phyloP scores from a whole-genome alignment of 2,797 vertebrate species.

The Hylomyscus alleni region DNA sequence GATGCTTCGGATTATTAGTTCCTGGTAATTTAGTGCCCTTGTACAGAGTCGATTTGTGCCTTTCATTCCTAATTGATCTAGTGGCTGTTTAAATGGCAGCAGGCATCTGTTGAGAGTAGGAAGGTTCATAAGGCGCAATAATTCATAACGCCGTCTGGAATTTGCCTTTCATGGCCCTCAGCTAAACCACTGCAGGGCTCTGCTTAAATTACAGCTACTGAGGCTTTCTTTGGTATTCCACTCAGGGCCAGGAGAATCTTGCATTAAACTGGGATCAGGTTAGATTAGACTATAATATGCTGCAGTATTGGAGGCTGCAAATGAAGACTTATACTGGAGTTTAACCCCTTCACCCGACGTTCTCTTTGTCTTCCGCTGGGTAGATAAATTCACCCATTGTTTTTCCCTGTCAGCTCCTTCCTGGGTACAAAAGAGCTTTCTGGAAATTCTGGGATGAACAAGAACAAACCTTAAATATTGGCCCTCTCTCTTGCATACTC shows the following conservation, averaged over 20 bases:
- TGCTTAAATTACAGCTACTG: conserved; percentile 90
- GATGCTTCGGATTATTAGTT: conserved; percentile 89
- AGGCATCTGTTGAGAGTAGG: conserved; percentile 87
- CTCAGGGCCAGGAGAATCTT: conserved; percentile 92
- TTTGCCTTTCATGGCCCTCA: conserved; percentile 91
- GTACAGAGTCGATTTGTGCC: conserved; percentile 87
- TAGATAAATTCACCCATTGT: conserved; percentile 60
- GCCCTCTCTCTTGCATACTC: conserved; percentile 37
- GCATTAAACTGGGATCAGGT: conserved; percentile 99
- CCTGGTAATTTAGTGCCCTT: conserved; percentile 89
- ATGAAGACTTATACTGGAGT: conserved; percentile 92
- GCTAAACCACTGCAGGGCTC: conserved; percentile 91
- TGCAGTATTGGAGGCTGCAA: conserved; percentile 96
- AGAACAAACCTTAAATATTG: conserved; percentile 19
- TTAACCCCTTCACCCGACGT: conserved; percentile 89
- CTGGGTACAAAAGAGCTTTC: conserved; percentile 55
- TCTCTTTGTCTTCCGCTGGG: conserved; percentile 77
- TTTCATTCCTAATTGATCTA: conserved; percentile 89
- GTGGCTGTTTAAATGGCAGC: conserved; percentile 88
- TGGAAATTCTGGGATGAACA: conserved; percentile 15
- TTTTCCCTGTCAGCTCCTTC: conserved; percentile 67
- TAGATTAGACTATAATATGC: conserved; percentile 99
- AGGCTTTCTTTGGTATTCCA: conserved; percentile 89
- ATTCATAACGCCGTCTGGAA: conserved; percentile 89
- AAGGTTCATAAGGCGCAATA: conserved; percentile 88